Conservation (phyloP, 2,888 invertebrate genomes). For the Antheraea assamensis region DNA sequence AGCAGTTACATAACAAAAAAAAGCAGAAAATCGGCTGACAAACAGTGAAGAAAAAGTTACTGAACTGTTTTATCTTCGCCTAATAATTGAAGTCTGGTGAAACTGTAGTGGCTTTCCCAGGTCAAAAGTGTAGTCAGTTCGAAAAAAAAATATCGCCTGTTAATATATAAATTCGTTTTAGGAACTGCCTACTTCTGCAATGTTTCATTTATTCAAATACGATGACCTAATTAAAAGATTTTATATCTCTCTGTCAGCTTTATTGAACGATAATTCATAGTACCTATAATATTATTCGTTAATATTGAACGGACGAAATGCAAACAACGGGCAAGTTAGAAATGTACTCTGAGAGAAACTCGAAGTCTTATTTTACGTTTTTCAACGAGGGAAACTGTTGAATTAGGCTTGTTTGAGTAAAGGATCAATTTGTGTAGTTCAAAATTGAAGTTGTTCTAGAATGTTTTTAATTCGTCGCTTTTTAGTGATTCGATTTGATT, state of each 20-base stretch:
- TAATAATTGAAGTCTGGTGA: too few relatives aligned
- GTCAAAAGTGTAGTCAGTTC: too few relatives aligned
- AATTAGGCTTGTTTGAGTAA: slow-evolving; percentile 56
- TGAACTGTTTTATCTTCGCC: too few relatives aligned
- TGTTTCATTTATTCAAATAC: not conserved
- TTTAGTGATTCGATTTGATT: slow-evolving; percentile 28
- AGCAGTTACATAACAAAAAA: too few relatives aligned
- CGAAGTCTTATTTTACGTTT: slow-evolving; percentile 48
- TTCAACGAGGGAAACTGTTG: slow-evolving; percentile 53
- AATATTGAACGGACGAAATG: slow-evolving; percentile 50
- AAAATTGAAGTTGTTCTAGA: slow-evolving; percentile 43
- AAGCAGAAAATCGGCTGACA: too few relatives aligned
- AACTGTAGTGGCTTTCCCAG: too few relatives aligned
- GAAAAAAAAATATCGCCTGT: too few relatives aligned
- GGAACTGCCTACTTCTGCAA: not conserved
- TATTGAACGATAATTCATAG: slow-evolving; percentile 47
- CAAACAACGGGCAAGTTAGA: slow-evolving; percentile 50
- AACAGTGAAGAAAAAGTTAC: too few relatives aligned
- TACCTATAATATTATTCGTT: slow-evolving; percentile 51
- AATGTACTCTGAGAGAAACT: slow-evolving; percentile 44
- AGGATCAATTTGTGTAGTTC: slow-evolving; percentile 51
- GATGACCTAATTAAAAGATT: slow-evolving; percentile 8
- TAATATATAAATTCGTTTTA: too few relatives aligned
- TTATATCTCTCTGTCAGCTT: slow-evolving; percentile 32
- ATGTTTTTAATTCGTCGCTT: slow-evolving; percentile 41